Conservation (phyloP, 1,140 invertebrate species). For the Frieseomelitta varia region DNA sequence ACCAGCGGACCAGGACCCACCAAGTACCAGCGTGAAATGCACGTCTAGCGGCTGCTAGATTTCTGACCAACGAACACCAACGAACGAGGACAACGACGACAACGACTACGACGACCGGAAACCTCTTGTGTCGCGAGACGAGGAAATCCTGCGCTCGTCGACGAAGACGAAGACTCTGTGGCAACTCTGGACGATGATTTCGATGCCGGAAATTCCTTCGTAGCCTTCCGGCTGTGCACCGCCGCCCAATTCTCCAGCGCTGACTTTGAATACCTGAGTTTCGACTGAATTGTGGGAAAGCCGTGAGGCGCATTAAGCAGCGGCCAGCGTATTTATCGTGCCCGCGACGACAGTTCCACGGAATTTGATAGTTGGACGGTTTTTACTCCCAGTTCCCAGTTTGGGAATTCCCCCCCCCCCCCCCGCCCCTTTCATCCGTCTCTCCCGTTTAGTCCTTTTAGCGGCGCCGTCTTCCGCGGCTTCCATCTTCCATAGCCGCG, state of each 20-base stretch:
- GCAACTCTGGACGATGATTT: conserved; percentile 45
- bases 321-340: conserved; percentile 55
- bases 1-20: conserved; percentile 49
- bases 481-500: neutral
- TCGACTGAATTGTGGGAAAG: conserved; percentile 55
- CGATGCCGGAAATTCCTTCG: conserved; percentile 54
- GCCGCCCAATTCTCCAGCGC: conserved; percentile 13
- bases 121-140: conserved; percentile 9
- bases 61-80: conserved; percentile 16
- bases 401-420: neutral
- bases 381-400: conserved; percentile 29
- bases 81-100: neutral
- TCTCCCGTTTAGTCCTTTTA: neutral
- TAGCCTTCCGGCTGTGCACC: conserved; percentile 34
- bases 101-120: neutral
- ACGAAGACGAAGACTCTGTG: conserved; percentile 24
- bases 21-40: conserved; percentile 43
- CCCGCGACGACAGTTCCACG: conserved; percentile 42
- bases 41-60: conserved; percentile 44
- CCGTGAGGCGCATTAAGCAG: conserved; percentile 57
- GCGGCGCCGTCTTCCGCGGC: neutral
- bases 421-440: neutral
- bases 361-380: conserved; percentile 56
- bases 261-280: conserved; percentile 57
- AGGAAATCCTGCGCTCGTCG: neutral